Evolutionary conservation across 2,113 vertebrate genomes (phyloP), one percentile per base, ranked within the genome.

Genomic region (Athene cunicularia): DNA sequence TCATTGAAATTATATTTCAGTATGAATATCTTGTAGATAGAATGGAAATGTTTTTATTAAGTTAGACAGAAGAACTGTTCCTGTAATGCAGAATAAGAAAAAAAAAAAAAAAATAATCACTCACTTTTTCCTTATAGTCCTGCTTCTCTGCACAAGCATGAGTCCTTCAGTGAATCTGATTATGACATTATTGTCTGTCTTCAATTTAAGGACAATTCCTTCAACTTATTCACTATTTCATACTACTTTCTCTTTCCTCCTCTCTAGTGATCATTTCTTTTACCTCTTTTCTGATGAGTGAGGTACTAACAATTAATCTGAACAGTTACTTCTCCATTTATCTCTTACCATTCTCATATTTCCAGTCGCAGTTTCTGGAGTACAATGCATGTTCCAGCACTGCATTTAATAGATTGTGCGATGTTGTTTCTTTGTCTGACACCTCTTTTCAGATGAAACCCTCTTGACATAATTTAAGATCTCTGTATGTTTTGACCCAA

Each of bases 251-350:
- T 88, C 49, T 87, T 53, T 87, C 15, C 27, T 94, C 23, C 74
- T 90, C 58, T 96, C 47, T 71, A 66, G 32, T 79, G 41, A 92
- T 92, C 30, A 63, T 73, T 95, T 93, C 49, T 93, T 90, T 93
- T 72, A 59, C 59, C 35, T 68, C 35, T 93, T 86, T 88, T 75
- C 59, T 96, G 47, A 47, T 80, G 63, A 91, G 26, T 43, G 45
- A 86, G 59, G 20, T 62, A 60, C 95, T 94, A 95, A 90, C 94
- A 97, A 86, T 96, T 95, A 94, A 93, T 93, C 94, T 92, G 82
- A 93, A 95, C 62, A 94, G 55, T 64, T 35, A 90, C 47, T 72
- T 13, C 59, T 86, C 77, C 83, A 43, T 91, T 95, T 93, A 72
- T 72, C 21, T 55, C 62, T 88, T 43, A 12, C 21, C 28, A 30